Conservation (phyloP, 2,888 invertebrate species). For the Pseudococcus jackbeardsleyi region DNA sequence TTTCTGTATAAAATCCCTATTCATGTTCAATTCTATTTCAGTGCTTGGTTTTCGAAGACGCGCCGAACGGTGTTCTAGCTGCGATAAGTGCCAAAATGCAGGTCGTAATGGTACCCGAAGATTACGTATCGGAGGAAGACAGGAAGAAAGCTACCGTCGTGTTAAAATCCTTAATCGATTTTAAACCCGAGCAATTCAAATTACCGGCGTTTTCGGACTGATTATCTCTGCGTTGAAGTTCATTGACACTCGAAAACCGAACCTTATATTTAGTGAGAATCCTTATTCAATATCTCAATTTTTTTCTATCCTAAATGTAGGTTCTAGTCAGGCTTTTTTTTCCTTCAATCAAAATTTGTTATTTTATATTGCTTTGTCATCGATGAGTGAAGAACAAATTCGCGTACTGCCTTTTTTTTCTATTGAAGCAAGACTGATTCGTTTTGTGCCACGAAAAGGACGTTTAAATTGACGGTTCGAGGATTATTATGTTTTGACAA, state of each 20-base stretch:
- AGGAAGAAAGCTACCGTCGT: slow-evolving; percentile 78
- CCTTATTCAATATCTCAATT: background rate
- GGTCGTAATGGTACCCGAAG: slow-evolving; percentile 85
- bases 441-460: background rate
- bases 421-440: slow-evolving; percentile 2
- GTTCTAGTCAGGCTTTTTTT: slow-evolving; percentile 18
- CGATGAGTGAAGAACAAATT: background rate
- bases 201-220: slow-evolving; percentile 76
- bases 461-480: background rate
- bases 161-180: slow-evolving; percentile 81
- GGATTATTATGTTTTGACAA: background rate
- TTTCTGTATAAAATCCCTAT: background rate
- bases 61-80: slow-evolving; percentile 88
- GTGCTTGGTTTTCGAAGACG: slow-evolving; percentile 93
- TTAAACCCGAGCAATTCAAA: slow-evolving; percentile 87
- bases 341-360: background rate
- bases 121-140: slow-evolving; percentile 71
- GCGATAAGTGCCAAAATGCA: slow-evolving; percentile 88
- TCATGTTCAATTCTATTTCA: slow-evolving; percentile 68
- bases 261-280: slow-evolving; percentile 22
- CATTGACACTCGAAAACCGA: background rate
- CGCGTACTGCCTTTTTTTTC: background rate
- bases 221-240: background rate
- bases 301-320: slow-evolving; percentile 16
- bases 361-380: background rate